phyloP scores from a whole-genome alignment of 2,113 vertebrate species.

The Neolamprologus caudopunctatus region DNA sequence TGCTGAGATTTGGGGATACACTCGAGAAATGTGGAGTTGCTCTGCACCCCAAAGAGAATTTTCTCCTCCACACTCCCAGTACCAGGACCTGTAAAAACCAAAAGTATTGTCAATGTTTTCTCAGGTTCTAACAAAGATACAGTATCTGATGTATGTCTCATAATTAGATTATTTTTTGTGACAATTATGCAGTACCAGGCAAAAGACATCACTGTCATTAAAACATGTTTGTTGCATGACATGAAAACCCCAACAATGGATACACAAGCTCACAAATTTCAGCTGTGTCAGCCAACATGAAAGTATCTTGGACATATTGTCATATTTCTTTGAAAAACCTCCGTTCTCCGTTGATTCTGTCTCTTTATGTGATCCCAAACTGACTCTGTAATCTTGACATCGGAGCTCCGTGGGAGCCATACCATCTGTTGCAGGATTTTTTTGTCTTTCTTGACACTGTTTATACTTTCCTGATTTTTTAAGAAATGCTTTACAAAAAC shows the following conservation, averaged over 20 bases:
- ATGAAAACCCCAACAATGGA: not conserved
- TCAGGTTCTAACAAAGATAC: not conserved
- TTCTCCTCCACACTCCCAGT: slow-evolving; percentile 78
- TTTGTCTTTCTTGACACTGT: not conserved
- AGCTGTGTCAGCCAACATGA: not conserved
- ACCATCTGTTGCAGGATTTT: not conserved
- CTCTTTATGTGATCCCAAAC: not conserved
- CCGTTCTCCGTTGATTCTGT: not conserved
- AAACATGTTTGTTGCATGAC: not conserved
- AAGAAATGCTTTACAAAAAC: not conserved
- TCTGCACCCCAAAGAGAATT: slow-evolving; percentile 91
- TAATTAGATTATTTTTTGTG: not conserved
- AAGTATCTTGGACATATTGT: not conserved
- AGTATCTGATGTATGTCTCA: not conserved
- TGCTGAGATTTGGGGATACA: slow-evolving; percentile 95
- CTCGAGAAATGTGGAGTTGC: slow-evolving; percentile 96
- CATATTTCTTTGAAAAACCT: not conserved
- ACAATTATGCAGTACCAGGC: not conserved
- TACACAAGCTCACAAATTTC: not conserved
- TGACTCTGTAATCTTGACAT: not conserved
- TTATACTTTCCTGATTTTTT: not conserved
- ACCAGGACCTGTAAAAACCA: slow-evolving; percentile 18
- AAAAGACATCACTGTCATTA: not conserved
- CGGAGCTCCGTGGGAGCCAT: not conserved
- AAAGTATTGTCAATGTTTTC: not conserved